Evolutionary conservation across 2,888 invertebrate genomes (phyloP).

Genomic region (Amitus sp.): DNA sequence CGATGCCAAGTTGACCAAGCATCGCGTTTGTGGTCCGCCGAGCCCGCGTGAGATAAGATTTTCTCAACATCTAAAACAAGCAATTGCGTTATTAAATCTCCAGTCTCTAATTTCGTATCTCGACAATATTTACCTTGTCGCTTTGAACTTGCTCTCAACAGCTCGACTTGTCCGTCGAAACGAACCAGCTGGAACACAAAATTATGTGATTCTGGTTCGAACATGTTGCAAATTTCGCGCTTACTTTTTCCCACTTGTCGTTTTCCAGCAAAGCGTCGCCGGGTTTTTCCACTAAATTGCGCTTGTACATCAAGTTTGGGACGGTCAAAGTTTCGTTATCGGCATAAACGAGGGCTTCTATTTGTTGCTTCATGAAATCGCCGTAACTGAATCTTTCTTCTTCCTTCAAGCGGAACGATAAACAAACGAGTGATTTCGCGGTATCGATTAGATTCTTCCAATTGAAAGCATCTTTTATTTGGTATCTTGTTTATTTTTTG

Average conservation of each 20-base stretch:
- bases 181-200: constrained; percentile 45
- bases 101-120: not conserved
- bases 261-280: constrained; percentile 51
- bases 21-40: constrained; percentile 43
- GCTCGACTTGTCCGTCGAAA: constrained; percentile 47
- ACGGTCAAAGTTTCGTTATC: constrained; percentile 22
- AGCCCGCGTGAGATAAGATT: constrained; percentile 44
- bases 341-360: constrained; percentile 24
- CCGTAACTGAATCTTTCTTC: constrained; percentile 42
- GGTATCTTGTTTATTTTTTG: too few relatives aligned
- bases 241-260: constrained; percentile 47
- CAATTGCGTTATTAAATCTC: not conserved
- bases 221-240: not conserved
- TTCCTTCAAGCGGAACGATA: constrained; percentile 52
- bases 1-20: constrained; percentile 55
- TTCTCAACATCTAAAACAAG: constrained; percentile 48
- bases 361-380: constrained; percentile 43
- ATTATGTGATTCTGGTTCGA: not conserved
- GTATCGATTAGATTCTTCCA: too few relatives aligned
- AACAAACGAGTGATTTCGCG: too few relatives aligned
- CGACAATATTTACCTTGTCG: constrained; percentile 44
- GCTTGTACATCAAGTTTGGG: constrained; percentile 43
- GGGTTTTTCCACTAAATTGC: constrained; percentile 46
- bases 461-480: too few relatives aligned
- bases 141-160: constrained; percentile 39